These are phyloP conservation scores for Himalopsyche phryganea DNA, from an alignment of 1,140 invertebrate genomes.

Conservation along the genomic window DNA sequence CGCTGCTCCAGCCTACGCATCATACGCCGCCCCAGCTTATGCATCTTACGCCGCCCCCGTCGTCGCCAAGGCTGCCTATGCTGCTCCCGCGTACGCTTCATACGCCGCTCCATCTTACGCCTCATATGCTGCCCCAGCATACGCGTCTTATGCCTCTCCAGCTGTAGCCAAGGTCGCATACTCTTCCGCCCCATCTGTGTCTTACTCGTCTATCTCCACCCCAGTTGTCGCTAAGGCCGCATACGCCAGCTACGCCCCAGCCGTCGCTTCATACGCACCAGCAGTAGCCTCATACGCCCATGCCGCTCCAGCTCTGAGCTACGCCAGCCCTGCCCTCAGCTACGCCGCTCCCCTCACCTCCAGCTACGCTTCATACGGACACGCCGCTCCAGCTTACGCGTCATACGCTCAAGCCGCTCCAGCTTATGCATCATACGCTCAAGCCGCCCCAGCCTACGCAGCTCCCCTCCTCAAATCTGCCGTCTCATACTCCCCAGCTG, in stretches of 20 bases:
- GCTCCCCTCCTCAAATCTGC: constrained; percentile 20
- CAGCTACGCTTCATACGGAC: constrained; percentile 1
- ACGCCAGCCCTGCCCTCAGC: constrained; percentile 8
- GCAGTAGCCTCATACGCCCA: constrained; percentile 6
- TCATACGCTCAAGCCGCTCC: constrained; percentile 29
- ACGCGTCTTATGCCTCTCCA: constrained; percentile 27
- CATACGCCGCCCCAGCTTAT: constrained; percentile 20
- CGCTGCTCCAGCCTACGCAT: constrained; percentile 36
- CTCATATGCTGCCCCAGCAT: constrained; percentile 1
- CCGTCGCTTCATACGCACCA: constrained; percentile 7
- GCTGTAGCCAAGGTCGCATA: constrained; percentile 29
- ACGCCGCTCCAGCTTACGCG: constrained; percentile 36
- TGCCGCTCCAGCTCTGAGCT: constrained; percentile 3
- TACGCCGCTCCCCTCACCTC: constrained; percentile 9
- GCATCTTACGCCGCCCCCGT: constrained; percentile 37
- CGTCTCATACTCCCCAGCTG: constrained; percentile 37
- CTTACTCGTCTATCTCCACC: constrained; percentile 37
- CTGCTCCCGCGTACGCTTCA: constrained; percentile 21
- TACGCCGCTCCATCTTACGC: constrained; percentile 4
- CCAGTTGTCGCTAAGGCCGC: constrained; percentile 16
- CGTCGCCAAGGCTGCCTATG: constrained; percentile 28
- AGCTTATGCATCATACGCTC: constrained; percentile 33
- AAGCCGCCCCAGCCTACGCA: constrained; percentile 24
- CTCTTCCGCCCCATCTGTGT: constrained; percentile 17
- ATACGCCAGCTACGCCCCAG: constrained; percentile 17